Conservation (phyloP, 2,113 vertebrate species). For the Hippoglossus stenolepis region DNA sequence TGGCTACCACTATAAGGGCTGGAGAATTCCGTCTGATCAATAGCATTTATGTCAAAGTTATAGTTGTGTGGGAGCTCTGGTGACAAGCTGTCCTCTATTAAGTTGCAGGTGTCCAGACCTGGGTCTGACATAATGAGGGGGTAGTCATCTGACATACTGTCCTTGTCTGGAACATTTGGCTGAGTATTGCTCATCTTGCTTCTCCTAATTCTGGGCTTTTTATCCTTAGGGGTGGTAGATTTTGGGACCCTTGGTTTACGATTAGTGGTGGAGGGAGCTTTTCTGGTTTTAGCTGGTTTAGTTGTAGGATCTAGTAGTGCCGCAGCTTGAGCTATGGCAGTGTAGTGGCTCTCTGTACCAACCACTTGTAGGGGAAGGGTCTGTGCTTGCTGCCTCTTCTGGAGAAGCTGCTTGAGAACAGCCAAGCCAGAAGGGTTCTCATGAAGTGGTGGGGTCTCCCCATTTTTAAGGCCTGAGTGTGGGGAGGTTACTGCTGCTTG, state of each 20-base stretch:
- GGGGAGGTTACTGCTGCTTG: conserved; percentile 22
- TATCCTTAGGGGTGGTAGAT: conserved; percentile 83
- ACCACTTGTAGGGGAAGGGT: conserved; percentile 72
- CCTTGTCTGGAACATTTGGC: conserved; percentile 78
- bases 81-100: conserved; percentile 95
- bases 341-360: conserved; percentile 62
- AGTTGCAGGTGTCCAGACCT: conserved; percentile 93
- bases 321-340: conserved; percentile 73
- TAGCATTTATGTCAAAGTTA: conserved; percentile 95
- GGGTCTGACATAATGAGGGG: conserved; percentile 89
- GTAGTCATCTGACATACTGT: conserved; percentile 84
- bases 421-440: conserved; percentile 90
- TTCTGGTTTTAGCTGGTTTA: conserved; percentile 83
- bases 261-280: conserved; percentile 75
- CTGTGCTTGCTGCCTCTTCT: conserved; percentile 87
- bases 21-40: conserved; percentile 93
- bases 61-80: conserved; percentile 93
- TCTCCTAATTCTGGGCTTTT: conserved; percentile 84
- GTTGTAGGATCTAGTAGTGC: conserved; percentile 62
- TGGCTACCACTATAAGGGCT: conserved; percentile 93
- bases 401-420: conserved; percentile 94
- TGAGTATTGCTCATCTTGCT: conserved; percentile 74
- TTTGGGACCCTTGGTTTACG: conserved; percentile 87
- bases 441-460: conserved; percentile 76
- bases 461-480: conserved; percentile 73